Evolutionary conservation across 2,797 vertebrate genomes (phyloP).

Genomic region (Rhynchonycteris naso): DNA sequence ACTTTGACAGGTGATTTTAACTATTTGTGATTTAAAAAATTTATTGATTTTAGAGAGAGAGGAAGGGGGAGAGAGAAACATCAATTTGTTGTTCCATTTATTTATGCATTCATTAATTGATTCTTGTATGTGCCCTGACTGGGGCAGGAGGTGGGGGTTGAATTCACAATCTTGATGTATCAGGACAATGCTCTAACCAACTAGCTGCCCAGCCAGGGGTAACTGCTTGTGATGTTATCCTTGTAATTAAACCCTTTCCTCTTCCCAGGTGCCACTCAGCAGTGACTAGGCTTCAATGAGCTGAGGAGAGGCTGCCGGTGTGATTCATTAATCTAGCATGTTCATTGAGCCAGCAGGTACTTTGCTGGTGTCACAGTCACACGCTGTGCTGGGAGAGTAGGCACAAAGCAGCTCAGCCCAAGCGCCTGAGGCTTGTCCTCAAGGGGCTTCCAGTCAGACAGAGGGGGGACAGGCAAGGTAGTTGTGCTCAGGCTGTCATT

Average conservation of each 20-base stretch:
- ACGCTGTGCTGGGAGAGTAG: neutral
- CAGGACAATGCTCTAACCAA: no score
- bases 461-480: neutral
- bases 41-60: no score
- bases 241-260: neutral
- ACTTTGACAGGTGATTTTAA: neutral
- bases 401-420: neutral
- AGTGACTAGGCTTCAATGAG: neutral
- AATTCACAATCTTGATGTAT: no score
- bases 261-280: neutral
- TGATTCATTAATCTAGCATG: neutral
- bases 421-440: neutral
- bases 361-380: rapidly evolving
- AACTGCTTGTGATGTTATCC: neutral
- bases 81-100: no score
- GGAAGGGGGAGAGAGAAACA: no score
- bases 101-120: no score
- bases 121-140: no score
- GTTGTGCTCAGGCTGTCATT: neutral
- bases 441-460: neutral
- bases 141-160: no score
- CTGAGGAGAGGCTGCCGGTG: neutral
- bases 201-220: neutral
- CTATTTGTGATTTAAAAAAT: neutral
- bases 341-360: neutral